A percentile compares a stretch with the other conserved stretches of the same genome.
Evolutionary conservation across 2,797 vertebrate genomes (phyloP).

Genomic region (Morus bassanus): DNA sequence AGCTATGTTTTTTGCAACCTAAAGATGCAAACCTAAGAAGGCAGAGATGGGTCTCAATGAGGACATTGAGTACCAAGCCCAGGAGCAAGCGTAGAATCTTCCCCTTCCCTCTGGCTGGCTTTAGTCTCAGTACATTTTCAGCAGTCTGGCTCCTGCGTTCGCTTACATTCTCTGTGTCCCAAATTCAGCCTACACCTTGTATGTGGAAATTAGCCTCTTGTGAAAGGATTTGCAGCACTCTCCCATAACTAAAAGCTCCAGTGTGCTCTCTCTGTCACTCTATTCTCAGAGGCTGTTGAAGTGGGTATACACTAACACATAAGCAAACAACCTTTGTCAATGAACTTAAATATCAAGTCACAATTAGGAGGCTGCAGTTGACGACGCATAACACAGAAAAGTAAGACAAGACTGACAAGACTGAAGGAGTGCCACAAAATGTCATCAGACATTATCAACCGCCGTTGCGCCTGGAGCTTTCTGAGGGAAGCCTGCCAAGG

Average conservation of each 20-base stretch:
- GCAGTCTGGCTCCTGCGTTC: neutral
- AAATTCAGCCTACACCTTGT: neutral
- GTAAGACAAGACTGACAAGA: neutral
- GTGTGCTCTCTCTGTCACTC: neutral
- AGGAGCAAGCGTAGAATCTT: neutral
- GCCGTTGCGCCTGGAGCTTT: neutral
- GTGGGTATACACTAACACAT: neutral
- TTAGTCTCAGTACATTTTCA: neutral
- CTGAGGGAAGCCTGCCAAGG: neutral
- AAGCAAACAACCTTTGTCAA: neutral
- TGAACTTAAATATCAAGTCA: neutral
- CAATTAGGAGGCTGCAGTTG: neutral
- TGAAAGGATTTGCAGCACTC: neutral
- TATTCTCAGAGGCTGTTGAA: neutral
- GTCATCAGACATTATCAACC: neutral
- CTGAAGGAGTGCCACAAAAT: slow-evolving; percentile 13
- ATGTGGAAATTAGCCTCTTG: neutral
- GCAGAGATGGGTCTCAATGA: neutral
- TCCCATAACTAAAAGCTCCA: neutral
- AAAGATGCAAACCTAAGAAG: neutral
- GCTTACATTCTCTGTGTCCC: accelerated
- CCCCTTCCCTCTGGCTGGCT: neutral
- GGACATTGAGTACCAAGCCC: neutral
- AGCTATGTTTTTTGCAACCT: neutral
- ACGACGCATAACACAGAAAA: accelerated